A percentile compares a stretch with the other conserved stretches of the same genome.
These are phyloP conservation scores for Chrosomus eos DNA, from an alignment of 2,797 vertebrate genomes.

Conservation along the genomic window DNA sequence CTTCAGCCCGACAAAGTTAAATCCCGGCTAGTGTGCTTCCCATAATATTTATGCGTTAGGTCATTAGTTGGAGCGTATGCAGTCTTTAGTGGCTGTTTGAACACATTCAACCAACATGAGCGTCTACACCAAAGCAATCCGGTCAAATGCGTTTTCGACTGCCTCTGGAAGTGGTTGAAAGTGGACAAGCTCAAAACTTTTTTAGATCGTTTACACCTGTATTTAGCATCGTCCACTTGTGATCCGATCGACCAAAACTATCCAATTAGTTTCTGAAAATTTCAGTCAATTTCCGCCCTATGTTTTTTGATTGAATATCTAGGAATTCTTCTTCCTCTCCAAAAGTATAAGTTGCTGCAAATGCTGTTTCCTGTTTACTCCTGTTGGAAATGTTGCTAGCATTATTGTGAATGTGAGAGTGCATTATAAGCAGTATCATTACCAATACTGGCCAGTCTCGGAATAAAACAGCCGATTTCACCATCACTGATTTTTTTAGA, in stretches of 20 bases:
- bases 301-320: neutral
- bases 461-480: neutral
- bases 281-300: neutral
- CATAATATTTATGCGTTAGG: too few relatives aligned
- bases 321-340: neutral
- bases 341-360: neutral
- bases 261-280: neutral
- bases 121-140: too few relatives aligned
- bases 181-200: too few relatives aligned
- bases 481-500: neutral
- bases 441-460: neutral
- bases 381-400: neutral
- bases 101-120: too few relatives aligned
- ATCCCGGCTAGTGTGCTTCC: too few relatives aligned
- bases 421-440: neutral
- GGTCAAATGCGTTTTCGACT: too few relatives aligned
- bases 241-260: neutral
- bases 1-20: too few relatives aligned
- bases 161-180: too few relatives aligned
- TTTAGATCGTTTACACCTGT: too few relatives aligned
- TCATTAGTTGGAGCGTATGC: too few relatives aligned
- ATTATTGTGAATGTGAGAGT: neutral
- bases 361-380: neutral
- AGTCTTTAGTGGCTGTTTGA: too few relatives aligned
- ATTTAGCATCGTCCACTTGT: too few relatives aligned